Percentiles rank a stretch among this genome's conserved stretches.
Conservation (phyloP, 2,797 vertebrate genomes). For the Choloepus didactylus region DNA sequence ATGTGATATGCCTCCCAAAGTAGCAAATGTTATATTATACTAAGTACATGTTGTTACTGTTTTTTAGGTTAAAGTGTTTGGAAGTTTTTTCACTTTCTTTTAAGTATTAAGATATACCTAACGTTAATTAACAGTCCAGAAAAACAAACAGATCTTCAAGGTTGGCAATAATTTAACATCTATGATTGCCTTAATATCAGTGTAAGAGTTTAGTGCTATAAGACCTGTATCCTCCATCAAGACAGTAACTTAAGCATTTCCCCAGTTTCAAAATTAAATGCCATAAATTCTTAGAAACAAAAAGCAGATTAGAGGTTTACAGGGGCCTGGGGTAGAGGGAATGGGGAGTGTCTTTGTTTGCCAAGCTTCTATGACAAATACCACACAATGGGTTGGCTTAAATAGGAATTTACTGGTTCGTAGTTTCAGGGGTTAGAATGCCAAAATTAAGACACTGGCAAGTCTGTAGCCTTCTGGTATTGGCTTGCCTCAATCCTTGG, state of each 20-base stretch:
- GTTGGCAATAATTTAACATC: background rate
- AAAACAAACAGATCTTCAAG: background rate
- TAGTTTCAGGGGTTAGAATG: no score
- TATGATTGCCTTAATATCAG: background rate
- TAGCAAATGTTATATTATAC: background rate
- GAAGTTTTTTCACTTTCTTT: background rate
- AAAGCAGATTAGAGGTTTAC: no score
- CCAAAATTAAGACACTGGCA: no score
- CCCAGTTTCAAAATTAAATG: background rate
- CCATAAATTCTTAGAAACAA: background rate
- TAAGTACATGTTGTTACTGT: background rate
- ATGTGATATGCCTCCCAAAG: background rate
- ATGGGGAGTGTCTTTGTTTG: no score
- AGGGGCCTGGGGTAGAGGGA: no score
- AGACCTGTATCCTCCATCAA: background rate
- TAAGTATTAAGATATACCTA: background rate
- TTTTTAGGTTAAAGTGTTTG: background rate
- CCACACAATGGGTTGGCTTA: no score
- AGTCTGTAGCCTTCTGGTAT: no score
- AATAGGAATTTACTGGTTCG: no score
- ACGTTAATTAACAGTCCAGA: background rate
- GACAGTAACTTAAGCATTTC: constrained; percentile 20
- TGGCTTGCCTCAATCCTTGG: no score
- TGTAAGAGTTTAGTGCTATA: background rate
- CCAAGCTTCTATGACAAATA: no score